Evolutionary conservation across 2,888 invertebrate species (phyloP).

Genomic region (Lithophane socia): DNA sequence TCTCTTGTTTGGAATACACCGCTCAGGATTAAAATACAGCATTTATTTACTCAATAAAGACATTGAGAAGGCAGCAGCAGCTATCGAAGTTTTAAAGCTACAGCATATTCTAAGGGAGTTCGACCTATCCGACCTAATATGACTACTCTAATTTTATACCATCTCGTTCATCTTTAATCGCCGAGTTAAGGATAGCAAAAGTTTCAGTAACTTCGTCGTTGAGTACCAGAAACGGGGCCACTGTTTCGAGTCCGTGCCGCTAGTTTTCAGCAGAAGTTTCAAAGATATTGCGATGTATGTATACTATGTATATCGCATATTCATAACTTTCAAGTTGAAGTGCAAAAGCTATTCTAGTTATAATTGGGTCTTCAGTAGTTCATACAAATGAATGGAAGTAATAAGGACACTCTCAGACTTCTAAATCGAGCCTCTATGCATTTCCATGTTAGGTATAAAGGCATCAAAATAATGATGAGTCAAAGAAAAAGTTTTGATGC

Average conservation of each 20-base stretch:
- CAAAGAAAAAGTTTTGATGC: background rate
- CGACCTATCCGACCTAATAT: background rate
- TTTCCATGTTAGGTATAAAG: background rate
- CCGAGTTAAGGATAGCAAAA: constrained; percentile 1
- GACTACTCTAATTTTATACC: constrained; percentile 16
- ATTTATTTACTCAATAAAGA: background rate
- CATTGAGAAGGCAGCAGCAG: background rate
- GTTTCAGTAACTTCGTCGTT: constrained; percentile 9
- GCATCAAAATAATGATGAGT: background rate
- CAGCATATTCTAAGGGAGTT: background rate
- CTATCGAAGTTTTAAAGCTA: background rate
- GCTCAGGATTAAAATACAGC: background rate
- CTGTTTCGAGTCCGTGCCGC: constrained; percentile 10
- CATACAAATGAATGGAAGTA: background rate
- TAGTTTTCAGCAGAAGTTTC: constrained; percentile 32
- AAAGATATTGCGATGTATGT: constrained; percentile 28
- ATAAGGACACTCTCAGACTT: background rate
- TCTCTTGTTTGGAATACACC: background rate
- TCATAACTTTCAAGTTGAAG: constrained; percentile 9
- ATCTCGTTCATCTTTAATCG: constrained; percentile 15
- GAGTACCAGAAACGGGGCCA: constrained; percentile 41
- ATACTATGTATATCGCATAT: background rate
- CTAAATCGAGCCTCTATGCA: background rate
- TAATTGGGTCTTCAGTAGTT: background rate
- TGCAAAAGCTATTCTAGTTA: background rate